Evolutionary conservation across 2,888 invertebrate genomes (phyloP), one percentile per base, ranked within the genome.

Genomic region (Myathropa florea): DNA sequence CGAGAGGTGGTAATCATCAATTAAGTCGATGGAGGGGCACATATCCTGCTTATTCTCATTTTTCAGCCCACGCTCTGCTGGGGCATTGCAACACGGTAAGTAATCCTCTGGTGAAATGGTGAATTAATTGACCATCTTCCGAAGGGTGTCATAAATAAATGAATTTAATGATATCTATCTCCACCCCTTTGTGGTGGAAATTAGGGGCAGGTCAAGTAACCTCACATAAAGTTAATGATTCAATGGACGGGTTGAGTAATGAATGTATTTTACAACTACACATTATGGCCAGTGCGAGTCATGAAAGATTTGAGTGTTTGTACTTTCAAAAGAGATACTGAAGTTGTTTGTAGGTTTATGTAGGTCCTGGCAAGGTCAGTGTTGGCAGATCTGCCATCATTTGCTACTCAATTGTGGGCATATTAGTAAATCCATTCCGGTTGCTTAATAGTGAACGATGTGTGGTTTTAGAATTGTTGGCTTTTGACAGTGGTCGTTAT

Each of bases 131-230:
- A 64, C 28, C 57, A 12, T 24, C 24, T 23, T 23, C 39, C 21
- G 18, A 14, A 28, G 70, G 63, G 39, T 71, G 64, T 79, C 78
- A 64, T 64, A 79, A 71, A 65, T 71, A 30, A 71, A 71, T 71
- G 63, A 79, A 71, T 79, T 79, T 79, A 23, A 59, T 24, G 7
- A 18, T 18, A 46, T 46, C 7, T 18, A 18, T 18, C 46, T 46
- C 18, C 7, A 46, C 46, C 6, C 46, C 46, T 9, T 6, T 4
- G 1, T 33, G 33, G 9, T 1, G 10, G 33, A 4, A 6, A n/a
- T 0, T 46, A 1, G n/a, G 18, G 18, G 2, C 46, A 18, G 46
- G 2, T 6, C n/a, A 46, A 18, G 46, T 4, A 18, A 18, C n/a
- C 46, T 18, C 18, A 14, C 53, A 39, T 26, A 18, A 36, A 59